Evolutionary conservation across 2,888 invertebrate genomes (phyloP), one percentile per base, ranked within the genome.

Genomic region (Macaria liturata): DNA sequence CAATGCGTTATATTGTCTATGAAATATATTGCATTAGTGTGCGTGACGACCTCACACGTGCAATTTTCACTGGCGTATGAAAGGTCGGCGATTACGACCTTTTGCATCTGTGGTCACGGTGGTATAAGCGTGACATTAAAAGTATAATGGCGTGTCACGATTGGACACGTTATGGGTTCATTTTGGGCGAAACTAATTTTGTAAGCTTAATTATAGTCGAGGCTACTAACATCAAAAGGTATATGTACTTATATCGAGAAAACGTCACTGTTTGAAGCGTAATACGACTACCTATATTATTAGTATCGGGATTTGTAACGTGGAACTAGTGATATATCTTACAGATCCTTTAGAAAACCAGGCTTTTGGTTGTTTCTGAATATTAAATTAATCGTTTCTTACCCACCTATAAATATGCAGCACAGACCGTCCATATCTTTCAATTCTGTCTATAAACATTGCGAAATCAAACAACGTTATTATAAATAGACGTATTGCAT

Each of bases 401-500:
- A 20, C 2, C 20, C 2, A 20, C 20, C 20, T 2, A 20, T 20
- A 1, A 20, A 20, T 20, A 20, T 2, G 2, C 20, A 20, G 20
- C 20, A 20, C 20, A 20, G 20, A 20, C 2, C 20, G 20, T 20
- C 20, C 20, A 20, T 20, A 20, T 20, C 20, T 20, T 20, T 20
- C 20, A 20, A 20, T 20, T 20, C 34, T 37, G 34, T 37, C 34
- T 42, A 42, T 32, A 43, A 34, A 49, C 45, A 49, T 50, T 39
- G 37, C 52, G 40, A 42, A 55, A 59, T 30, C 9, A 46, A 52
- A 49, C 51, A 46, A n/a, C 44, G 8, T 8, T 5, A 32, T 7
- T 54, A 59, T 40, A 42, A 59, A 55, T 55, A 59, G 40, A 50
- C 9, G 34, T 49, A 71, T 52, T 71, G 72, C 72, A 75, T 70